Conservation (phyloP, 2,888 invertebrate genomes). For the Melanostoma mellinum region DNA sequence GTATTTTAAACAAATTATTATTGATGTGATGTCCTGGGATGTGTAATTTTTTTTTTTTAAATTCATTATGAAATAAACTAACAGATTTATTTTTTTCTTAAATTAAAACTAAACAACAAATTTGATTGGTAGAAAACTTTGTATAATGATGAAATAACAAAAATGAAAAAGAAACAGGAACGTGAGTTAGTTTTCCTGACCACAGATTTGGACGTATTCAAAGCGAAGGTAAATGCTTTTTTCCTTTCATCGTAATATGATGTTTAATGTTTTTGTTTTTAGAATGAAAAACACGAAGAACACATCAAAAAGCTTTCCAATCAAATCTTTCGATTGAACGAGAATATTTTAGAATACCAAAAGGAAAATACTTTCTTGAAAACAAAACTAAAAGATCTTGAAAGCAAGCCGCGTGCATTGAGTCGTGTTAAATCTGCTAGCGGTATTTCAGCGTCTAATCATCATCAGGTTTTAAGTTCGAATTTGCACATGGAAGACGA, state of each 20-base stretch:
- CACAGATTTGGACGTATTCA: slow-evolving; percentile 76
- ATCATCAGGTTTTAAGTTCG: slow-evolving; percentile 75
- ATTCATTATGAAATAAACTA: slow-evolving; percentile 69
- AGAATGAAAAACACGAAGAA: slow-evolving; percentile 79
- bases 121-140: slow-evolving; percentile 78
- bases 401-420: slow-evolving; percentile 52
- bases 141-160: slow-evolving; percentile 80
- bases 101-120: slow-evolving; percentile 40
- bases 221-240: slow-evolving; percentile 76
- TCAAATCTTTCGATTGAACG: slow-evolving; percentile 80
- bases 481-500: slow-evolving; percentile 91
- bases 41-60: slow-evolving; percentile 39
- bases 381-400: slow-evolving; percentile 78
- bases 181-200: slow-evolving; percentile 76
- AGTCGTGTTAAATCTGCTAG: slow-evolving; percentile 28
- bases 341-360: slow-evolving; percentile 79
- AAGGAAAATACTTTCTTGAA: slow-evolving; percentile 79
- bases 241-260: slow-evolving; percentile 11
- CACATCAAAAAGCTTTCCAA: slow-evolving; percentile 79
- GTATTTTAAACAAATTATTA: slow-evolving; percentile 27
- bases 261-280: slow-evolving; percentile 23
- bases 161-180: slow-evolving; percentile 81
- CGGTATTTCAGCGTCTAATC: slow-evolving; percentile 16
- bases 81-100: slow-evolving; percentile 36
- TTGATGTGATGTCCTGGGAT: slow-evolving; percentile 74